phyloP scores from a whole-genome alignment of 2,888 invertebrate genomes.

The Drosophila cognata region DNA sequence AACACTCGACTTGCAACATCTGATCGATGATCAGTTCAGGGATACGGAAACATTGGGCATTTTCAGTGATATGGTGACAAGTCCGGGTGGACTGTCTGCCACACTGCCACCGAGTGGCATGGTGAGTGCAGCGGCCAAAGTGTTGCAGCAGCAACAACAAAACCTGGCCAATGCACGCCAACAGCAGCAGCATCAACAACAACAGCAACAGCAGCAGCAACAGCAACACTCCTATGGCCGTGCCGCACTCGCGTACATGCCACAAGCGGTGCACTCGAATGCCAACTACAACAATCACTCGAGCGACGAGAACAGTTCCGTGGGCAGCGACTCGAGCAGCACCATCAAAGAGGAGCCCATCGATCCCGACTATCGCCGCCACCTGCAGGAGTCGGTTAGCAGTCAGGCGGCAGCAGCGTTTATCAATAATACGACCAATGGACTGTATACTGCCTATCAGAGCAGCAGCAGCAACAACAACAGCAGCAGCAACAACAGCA shows the following conservation, averaged over 20 bases:
- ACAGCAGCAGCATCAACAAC: conserved; percentile 84
- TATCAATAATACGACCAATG: conserved; percentile 82
- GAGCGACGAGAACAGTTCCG: conserved; percentile 87
- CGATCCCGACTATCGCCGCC: conserved; percentile 91
- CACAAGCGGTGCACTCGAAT: conserved; percentile 93
- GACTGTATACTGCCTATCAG: conserved; percentile 81
- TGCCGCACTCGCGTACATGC: conserved; percentile 94
- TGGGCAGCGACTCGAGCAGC: conserved; percentile 89
- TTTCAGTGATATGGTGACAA: conserved; percentile 92
- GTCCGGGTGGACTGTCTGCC: conserved; percentile 83
- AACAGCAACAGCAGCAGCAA: conserved; percentile 76
- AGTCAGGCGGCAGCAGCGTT: conserved; percentile 81
- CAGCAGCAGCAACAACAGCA: conserved; percentile 83
- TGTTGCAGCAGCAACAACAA: conserved; percentile 83
- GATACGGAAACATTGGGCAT: conserved; percentile 91
- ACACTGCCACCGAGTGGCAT: conserved; percentile 84
- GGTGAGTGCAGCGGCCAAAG: conserved; percentile 84
- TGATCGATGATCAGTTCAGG: conserved; percentile 96
- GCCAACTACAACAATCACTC: conserved; percentile 85
- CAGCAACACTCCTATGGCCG: conserved; percentile 86
- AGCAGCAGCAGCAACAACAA: conserved; percentile 77
- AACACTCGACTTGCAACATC: conserved; percentile 94
- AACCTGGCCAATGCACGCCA: conserved; percentile 73
- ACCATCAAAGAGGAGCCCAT: conserved; percentile 95
- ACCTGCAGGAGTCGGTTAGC: conserved; percentile 85